A percentile compares a stretch with the other conserved stretches of the same genome.
Conservation (phyloP, 1,140 invertebrate genomes). For the Drosophila equinoxialis region DNA sequence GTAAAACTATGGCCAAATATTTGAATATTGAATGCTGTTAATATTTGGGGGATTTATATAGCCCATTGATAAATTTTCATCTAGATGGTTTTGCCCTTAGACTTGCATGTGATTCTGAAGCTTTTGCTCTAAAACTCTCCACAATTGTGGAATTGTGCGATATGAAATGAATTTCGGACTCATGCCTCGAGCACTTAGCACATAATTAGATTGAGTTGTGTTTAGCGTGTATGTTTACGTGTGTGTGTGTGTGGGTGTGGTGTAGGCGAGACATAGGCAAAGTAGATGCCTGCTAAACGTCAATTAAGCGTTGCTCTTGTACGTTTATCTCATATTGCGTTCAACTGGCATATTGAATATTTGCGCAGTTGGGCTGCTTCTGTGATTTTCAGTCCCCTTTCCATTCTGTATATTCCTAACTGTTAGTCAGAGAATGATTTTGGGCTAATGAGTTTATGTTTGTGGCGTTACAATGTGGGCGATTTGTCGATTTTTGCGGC, state of each 20-base stretch:
- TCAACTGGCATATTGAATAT: constrained; percentile 45
- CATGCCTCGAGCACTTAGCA: constrained; percentile 42
- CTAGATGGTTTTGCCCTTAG: background rate
- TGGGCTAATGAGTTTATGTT: constrained; percentile 53
- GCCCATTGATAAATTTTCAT: constrained; percentile 1
- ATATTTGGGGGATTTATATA: constrained; percentile 1
- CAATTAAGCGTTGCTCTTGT: constrained; percentile 51
- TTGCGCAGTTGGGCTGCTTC: constrained; percentile 35
- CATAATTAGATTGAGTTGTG: constrained; percentile 54
- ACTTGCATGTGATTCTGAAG: background rate
- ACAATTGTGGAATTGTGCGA: constrained; percentile 27
- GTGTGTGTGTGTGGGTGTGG: constrained; percentile 13
- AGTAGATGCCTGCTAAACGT: constrained; percentile 34
- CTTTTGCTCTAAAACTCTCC: constrained; percentile 13
- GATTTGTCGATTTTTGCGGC: no score
- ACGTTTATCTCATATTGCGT: constrained; percentile 49
- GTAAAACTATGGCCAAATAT: background rate
- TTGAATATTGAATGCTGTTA: constrained; percentile 3
- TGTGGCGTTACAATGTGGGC: no score
- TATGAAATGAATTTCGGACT: constrained; percentile 40
- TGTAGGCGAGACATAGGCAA: background rate
- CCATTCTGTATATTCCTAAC: background rate
- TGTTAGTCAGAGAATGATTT: constrained; percentile 31
- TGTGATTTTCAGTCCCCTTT: background rate
- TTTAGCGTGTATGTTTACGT: background rate